Evolutionary conservation across 2,797 vertebrate species (phyloP).

Genomic region (Channallabes apus): DNA sequence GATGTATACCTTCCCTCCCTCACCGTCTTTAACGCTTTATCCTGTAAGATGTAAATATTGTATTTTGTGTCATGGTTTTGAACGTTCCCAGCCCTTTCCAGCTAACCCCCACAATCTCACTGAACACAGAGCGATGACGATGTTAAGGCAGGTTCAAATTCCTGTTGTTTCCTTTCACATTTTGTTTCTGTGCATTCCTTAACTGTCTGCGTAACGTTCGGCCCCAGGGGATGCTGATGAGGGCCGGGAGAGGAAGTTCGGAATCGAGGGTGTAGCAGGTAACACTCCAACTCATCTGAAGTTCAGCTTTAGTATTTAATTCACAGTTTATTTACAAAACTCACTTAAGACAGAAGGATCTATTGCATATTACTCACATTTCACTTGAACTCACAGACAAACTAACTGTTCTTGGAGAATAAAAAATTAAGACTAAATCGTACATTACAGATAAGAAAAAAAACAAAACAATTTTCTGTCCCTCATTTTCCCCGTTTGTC

Average conservation of each 20-base stretch:
- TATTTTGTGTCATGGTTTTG: background rate
- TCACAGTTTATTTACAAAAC: slow-evolving; percentile 6
- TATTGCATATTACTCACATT: background rate
- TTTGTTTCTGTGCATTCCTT: background rate
- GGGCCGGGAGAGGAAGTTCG: background rate
- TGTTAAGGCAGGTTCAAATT: background rate
- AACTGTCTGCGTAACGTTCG: background rate
- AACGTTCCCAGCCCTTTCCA: background rate
- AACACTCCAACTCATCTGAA: background rate
- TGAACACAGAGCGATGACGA: background rate
- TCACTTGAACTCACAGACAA: background rate
- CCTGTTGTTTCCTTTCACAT: background rate
- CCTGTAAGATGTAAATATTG: no score
- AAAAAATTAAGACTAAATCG: background rate
- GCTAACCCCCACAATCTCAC: no score
- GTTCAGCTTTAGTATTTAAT: background rate
- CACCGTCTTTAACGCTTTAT: no score
- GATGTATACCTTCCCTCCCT: no score
- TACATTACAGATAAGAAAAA: background rate
- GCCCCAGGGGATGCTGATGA: background rate
- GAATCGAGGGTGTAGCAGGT: no score
- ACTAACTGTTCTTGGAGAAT: background rate
- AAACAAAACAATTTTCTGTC: background rate
- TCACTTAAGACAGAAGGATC: background rate
- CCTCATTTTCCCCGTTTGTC: no score